phyloP scores from a whole-genome alignment of 2,888 invertebrate species.

The Neoitamus cyanurus region DNA sequence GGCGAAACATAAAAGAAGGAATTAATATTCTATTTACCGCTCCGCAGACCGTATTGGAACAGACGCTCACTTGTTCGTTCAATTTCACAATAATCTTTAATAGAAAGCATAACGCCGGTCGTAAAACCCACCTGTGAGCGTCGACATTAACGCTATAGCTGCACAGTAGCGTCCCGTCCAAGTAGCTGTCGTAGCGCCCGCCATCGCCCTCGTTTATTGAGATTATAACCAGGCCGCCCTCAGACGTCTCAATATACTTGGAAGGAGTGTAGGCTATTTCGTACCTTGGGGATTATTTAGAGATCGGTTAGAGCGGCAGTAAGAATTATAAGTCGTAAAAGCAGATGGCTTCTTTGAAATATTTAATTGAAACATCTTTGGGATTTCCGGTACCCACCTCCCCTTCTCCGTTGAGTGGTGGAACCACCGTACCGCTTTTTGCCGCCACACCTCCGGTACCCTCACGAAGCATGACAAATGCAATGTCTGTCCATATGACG shows the following conservation, averaged over 20 bases:
- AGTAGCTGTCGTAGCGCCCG: constrained; percentile 91
- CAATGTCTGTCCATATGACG: constrained; percentile 93
- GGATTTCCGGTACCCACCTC: constrained; percentile 66
- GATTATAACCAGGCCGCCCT: constrained; percentile 89
- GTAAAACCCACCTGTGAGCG: constrained; percentile 76
- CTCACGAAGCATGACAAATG: constrained; percentile 92
- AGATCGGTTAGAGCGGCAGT: constrained; percentile 40
- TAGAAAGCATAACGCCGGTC: constrained; percentile 33
- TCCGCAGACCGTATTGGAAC: background rate
- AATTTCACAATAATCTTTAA: constrained; percentile 51
- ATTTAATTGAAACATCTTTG: constrained; percentile 42
- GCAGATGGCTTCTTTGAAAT: constrained; percentile 46
- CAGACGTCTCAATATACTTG: constrained; percentile 93
- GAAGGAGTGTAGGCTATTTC: constrained; percentile 76
- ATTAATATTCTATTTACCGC: constrained; percentile 37
- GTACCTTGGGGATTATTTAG: constrained; percentile 57
- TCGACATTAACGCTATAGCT: constrained; percentile 94
- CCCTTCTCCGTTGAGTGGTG: constrained; percentile 91
- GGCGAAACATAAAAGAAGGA: constrained; percentile 31
- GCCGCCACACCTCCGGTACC: constrained; percentile 86
- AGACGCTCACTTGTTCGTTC: background rate
- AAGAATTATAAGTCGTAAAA: constrained; percentile 52
- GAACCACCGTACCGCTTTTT: constrained; percentile 86
- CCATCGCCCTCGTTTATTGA: constrained; percentile 90
- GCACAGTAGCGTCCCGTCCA: constrained; percentile 87